phyloP scores from a whole-genome alignment of 2,888 invertebrate genomes.

The Ceratothoa steindachneri region DNA sequence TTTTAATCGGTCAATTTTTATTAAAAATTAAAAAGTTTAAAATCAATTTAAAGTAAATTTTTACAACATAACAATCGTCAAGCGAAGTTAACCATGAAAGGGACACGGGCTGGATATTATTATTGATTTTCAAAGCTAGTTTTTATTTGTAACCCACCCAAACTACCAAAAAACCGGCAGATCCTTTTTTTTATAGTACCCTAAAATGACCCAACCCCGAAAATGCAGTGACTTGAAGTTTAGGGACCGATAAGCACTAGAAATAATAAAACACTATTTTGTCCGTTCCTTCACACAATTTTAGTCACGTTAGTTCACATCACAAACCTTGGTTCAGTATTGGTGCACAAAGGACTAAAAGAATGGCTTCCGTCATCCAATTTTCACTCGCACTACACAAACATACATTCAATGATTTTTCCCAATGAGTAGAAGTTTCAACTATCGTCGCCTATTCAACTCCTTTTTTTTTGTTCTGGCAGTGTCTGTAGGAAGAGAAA shows the following conservation, averaged over 20 bases:
- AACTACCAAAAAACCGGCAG: too few species aligned
- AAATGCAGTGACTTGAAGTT: too few species aligned
- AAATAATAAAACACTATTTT: too few species aligned
- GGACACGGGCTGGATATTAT: too few species aligned
- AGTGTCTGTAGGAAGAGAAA: conserved; percentile 28
- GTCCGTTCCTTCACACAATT: too few species aligned
- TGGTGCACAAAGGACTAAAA: neutral
- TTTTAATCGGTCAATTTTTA: neutral
- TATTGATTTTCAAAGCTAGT: too few species aligned
- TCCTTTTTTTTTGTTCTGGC: conserved; percentile 25
- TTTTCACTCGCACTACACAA: neutral
- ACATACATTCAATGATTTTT: neutral
- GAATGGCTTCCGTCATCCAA: neutral
- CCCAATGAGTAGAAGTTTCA: neutral
- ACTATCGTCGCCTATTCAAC: neutral
- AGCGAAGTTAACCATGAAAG: too few species aligned
- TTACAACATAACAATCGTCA: neutral
- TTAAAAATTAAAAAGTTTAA: neutral
- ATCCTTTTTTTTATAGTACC: too few species aligned
- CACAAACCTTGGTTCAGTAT: neutral
- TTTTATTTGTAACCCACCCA: too few species aligned
- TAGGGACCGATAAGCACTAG: too few species aligned
- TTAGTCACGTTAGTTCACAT: neutral
- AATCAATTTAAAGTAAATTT: neutral
- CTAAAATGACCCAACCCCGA: too few species aligned